These are phyloP conservation scores for Lateolabrax maculatus DNA, from an alignment of 2,797 vertebrate genomes.

Conservation along the genomic window DNA sequence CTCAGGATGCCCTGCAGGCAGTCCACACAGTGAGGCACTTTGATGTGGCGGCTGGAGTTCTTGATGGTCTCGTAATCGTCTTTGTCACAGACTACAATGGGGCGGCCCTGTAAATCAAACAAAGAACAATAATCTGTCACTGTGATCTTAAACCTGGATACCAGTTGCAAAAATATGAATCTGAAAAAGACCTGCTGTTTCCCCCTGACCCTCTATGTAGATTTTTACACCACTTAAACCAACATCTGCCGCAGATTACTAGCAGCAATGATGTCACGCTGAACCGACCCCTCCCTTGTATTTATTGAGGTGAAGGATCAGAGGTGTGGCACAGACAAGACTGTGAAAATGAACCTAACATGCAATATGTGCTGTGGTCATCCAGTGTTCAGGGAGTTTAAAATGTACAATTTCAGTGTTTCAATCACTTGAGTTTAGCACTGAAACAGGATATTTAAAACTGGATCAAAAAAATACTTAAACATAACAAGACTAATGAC, in stretches of 20 bases:
- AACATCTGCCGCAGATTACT: slow-evolving; percentile 66
- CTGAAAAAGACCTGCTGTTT: neutral
- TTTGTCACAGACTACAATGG: slow-evolving; percentile 96
- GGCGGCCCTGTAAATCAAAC: slow-evolving; percentile 89
- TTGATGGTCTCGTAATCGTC: slow-evolving; percentile 96
- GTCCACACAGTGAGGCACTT: slow-evolving; percentile 97
- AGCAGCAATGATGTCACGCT: slow-evolving; percentile 57
- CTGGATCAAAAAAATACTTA: neutral
- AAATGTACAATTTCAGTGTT: neutral
- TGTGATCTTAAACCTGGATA: neutral
- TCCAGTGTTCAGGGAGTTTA: neutral
- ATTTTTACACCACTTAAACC: slow-evolving; percentile 42
- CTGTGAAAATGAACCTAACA: slow-evolving; percentile 41
- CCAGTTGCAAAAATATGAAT: neutral
- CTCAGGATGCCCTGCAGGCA: slow-evolving; percentile 98
- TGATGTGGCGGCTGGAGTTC: slow-evolving; percentile 94
- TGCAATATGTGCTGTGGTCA: slow-evolving; percentile 20
- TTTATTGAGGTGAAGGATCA: slow-evolving; percentile 59
- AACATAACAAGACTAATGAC: neutral
- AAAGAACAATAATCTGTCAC: neutral
- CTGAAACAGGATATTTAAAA: neutral
- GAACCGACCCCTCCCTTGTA: slow-evolving; percentile 38
- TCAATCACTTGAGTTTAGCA: neutral
- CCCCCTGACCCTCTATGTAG: neutral
- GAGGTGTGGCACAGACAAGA: slow-evolving; percentile 31